Conservation (phyloP, 2,113 vertebrate species). For the Ceyx melanurus region DNA sequence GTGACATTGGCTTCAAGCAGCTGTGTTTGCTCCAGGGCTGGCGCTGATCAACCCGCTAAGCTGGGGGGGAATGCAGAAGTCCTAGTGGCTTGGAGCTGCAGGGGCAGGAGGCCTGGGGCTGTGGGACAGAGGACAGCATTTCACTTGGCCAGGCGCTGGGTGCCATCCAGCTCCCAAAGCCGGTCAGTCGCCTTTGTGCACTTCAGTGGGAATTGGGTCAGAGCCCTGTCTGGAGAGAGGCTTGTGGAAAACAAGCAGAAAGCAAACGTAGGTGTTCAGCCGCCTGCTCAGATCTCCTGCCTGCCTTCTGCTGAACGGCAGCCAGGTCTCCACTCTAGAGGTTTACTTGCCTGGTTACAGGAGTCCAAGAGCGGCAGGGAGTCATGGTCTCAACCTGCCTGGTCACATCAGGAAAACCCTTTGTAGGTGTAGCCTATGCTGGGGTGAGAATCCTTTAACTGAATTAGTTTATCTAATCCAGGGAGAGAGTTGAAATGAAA, state of each 20-base stretch:
- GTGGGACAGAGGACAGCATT: background rate
- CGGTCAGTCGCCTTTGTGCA: background rate
- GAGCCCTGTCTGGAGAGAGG: background rate
- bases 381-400: fast-evolving
- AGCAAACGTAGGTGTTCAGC: background rate
- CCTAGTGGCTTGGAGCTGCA: background rate
- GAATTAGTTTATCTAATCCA: background rate
- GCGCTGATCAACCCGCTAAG: background rate
- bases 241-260: conserved; percentile 6
- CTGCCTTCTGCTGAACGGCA: background rate
- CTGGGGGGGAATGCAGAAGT: conserved; percentile 12
- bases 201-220: conserved; percentile 18
- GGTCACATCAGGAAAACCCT: background rate
- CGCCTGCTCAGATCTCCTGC: background rate
- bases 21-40: conserved; percentile 4
- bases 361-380: background rate
- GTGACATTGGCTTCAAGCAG: background rate
- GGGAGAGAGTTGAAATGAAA: background rate
- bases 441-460: background rate
- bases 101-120: conserved; percentile 12
- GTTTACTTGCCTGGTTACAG: fast-evolving
- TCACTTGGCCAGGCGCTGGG: background rate
- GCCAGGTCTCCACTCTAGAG: background rate
- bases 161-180: conserved; percentile 7
- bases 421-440: background rate